phyloP scores from a whole-genome alignment of 1,140 invertebrate species.

The Ditylenchus dipsaci region DNA sequence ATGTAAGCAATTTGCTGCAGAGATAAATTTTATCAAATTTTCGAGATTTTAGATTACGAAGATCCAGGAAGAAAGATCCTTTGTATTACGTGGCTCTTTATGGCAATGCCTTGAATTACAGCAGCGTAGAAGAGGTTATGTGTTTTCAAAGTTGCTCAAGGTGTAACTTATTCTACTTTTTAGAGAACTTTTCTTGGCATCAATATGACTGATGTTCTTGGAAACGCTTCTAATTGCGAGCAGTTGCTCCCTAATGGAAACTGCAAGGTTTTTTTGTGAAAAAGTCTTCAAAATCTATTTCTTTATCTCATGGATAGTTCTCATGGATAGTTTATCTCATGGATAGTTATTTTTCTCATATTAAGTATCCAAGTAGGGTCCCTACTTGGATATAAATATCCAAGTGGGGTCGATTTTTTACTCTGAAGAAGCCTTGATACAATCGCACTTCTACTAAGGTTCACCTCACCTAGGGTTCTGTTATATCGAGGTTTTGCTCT shows the following conservation, averaged over 20 bases:
- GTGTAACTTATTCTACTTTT: constrained; percentile 8
- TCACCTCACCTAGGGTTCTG: too few species aligned
- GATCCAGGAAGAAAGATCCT: constrained; percentile 25
- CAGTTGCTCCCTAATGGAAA: constrained; percentile 29
- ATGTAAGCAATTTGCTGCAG: not conserved
- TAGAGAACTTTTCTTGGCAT: constrained; percentile 43
- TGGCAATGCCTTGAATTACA: constrained; percentile 41
- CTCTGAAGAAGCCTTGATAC: too few species aligned
- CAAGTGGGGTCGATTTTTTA: too few species aligned
- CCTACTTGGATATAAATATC: too few species aligned
- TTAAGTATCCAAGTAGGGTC: too few species aligned
- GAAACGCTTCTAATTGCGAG: constrained; percentile 37
- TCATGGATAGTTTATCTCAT: too few species aligned
- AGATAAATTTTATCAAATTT: too few species aligned
- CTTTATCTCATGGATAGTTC: constrained; percentile 11
- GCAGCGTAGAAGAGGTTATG: constrained; percentile 30
- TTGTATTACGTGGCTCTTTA: constrained; percentile 53
- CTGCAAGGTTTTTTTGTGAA: constrained; percentile 38
- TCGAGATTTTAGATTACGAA: not conserved
- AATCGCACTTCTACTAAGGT: too few species aligned
- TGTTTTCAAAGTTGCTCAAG: constrained; percentile 1
- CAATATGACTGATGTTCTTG: constrained; percentile 47
- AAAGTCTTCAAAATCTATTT: constrained; percentile 9
- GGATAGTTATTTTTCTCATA: too few species aligned
- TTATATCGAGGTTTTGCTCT: too few species aligned